Base-by-base conservation (phyloP, 2,797 vertebrate species). In the Coracias cyanogaster region DNA sequence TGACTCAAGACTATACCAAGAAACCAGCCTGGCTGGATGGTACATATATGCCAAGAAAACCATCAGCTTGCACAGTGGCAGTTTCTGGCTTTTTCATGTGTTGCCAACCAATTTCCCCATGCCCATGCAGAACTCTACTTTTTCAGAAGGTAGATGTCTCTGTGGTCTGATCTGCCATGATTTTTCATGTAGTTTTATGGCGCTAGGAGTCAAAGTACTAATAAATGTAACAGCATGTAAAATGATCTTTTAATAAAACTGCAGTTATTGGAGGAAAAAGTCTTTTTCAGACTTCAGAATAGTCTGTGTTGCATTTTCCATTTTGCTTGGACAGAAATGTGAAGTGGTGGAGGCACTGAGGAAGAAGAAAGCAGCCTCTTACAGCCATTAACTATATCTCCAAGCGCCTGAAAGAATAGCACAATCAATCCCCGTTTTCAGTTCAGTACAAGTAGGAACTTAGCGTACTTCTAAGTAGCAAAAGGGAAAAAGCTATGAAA, bases 221-320 rank as follows among this genome's bases (percentile, higher is more conserved):
- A 74, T 74, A 93, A 95, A 86, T 46, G 55, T 52, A 66, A 77
- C 76, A 65, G 18, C 12, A 61, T 73, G 89, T 93, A 96, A 97
- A 70, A 22, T 49, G 83, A 93, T 90, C 81, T 96, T 95, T 95
- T 94, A 95, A 96, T 89, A 94, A 97, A 96, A 96, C 60, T 64
- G 60, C 55, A 82, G 81, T 79, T 81, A 72, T 55, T 81, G 43
- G 64, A 18, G 16, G 7, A 31, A 57, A 64, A 41, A 62, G 13
- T 73, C 66, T 81, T 78, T 81, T 81, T 90, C 60, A 54, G 35
- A 80, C 52, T 96, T 96, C 41, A 74, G 86, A 92, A 67, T 49
- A 52, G 72, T 46, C 58, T 80, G 3, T 73, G 73, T 94, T 83
- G 66, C 58, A 78, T 92, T 96, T 97, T 96, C 93, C 91, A n/a